Base-by-base conservation (phyloP, 2,888 invertebrate genomes). In the Thalpophila matura region DNA sequence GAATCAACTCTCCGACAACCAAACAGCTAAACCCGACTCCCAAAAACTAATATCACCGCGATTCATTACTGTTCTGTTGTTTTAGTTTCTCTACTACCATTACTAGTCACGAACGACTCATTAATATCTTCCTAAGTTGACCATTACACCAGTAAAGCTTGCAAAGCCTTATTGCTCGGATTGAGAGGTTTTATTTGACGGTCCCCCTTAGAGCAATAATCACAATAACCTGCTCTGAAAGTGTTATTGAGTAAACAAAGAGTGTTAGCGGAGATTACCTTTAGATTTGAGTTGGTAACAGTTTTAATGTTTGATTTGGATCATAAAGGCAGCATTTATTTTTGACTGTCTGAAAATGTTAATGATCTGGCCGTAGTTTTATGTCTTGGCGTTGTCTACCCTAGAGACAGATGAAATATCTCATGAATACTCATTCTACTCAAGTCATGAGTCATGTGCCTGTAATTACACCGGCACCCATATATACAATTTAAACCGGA, bases 91-190 rank as follows among this genome's bases (percentile, higher is more conserved):
- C 33, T 29, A 16, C n/a, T 22, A 20, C 46, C 22, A 78, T 86
- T 60, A n/a, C 47, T 26, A 75, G 86, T 86, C 87, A 87, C 87
- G 87, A 57, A 74, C 65, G 58, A 55, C 73, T 82, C 88, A 89
- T 89, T 86, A 86, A 87, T 85, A 86, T 80, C 82, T 68, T 69
- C 58, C 80, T 67, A 61, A 77, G 77, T 65, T 79, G 77, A 77
- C 66, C 77, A 71, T 87, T 88, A 88, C 83, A 80, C 74, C 66
- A 74, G 70, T 80, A 75, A 84, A 84, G 65, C 79, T 73, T 61
- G 69, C 69, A 81, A 84, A 78, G 83, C 85, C 86, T 85, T 86
- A 84, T 83, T 82, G 85, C 81, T 50, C 50, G 69, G 78, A 76
- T 80, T 79, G 81, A 84, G 80, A 69, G 69, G 77, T 74, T 81